A percentile compares a stretch with the other conserved stretches of the same genome.
Conservation (phyloP, 1,140 invertebrate genomes). For the Drosophila asahinai region DNA sequence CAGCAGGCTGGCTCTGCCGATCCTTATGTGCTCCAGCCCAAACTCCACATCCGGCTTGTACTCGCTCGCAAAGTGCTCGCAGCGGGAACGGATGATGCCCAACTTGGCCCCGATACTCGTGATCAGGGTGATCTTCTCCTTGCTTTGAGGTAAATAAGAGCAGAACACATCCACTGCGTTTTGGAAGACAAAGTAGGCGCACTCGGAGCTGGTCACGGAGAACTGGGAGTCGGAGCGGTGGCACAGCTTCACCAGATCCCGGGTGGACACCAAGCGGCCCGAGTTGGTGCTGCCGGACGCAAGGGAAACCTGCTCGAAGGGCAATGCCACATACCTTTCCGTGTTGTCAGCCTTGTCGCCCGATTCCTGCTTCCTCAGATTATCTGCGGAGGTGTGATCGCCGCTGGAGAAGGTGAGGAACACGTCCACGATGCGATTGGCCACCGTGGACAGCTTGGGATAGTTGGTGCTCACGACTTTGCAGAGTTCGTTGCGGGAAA, state of each 20-base stretch:
- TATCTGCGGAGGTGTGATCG: slow-evolving; percentile 86
- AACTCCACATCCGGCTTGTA: slow-evolving; percentile 91
- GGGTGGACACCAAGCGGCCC: slow-evolving; percentile 90
- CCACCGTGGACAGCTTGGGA: slow-evolving; percentile 90
- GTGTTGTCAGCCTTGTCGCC: slow-evolving; percentile 73
- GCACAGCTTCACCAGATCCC: slow-evolving; percentile 98
- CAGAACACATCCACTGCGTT: slow-evolving; percentile 97
- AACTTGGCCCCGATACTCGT: slow-evolving; percentile 92
- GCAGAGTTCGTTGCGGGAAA: slow-evolving; percentile 91
- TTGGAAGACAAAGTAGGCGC: slow-evolving; percentile 92
- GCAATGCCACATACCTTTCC: slow-evolving; percentile 69
- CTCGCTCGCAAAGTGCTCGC: slow-evolving; percentile 91
- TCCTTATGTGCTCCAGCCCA: slow-evolving; percentile 83
- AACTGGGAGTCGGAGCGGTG: slow-evolving; percentile 91
- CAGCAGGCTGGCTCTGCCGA: slow-evolving; percentile 87
- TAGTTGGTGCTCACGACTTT: slow-evolving; percentile 89
- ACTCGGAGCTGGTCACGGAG: slow-evolving; percentile 90
- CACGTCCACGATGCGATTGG: slow-evolving; percentile 92
- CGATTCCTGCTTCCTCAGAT: slow-evolving; percentile 84
- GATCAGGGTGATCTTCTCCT: slow-evolving; percentile 89
- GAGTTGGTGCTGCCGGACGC: slow-evolving; percentile 59
- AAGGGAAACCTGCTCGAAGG: slow-evolving; percentile 65
- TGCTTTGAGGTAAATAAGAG: slow-evolving; percentile 86
- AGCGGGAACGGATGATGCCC: slow-evolving; percentile 93
- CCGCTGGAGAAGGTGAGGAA: slow-evolving; percentile 93